Base-by-base conservation (phyloP, 2,797 vertebrate species). In the Hydrolagus colliei region DNA sequence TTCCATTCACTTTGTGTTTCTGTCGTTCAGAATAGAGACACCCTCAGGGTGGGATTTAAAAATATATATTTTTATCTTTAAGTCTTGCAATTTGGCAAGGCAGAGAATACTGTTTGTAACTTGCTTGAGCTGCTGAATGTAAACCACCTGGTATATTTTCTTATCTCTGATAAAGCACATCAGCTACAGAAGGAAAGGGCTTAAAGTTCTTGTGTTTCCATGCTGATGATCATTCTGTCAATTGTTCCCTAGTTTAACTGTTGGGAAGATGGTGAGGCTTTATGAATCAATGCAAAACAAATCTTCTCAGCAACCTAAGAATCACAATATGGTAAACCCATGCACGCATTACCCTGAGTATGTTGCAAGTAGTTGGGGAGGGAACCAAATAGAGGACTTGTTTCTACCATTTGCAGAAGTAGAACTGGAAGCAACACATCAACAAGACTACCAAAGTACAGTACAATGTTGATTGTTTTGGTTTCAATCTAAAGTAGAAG, bases 341-440 rank as follows among this genome's bases (percentile, higher is more conserved):
- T 4, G 27, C 59, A 65, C 27, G 13, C 9, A 63, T 79, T 82
- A 12, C 32, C 18, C 16, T 3, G 11, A 18, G 41, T 82, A 20
- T 16, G 79, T 68, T 82, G 79, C 63, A 82, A 82, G 12, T 82
- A 82, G 35, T 82, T 67, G 35, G 0, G 63, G 18, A 82, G 65
- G 63, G 8, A 68, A 22, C 9, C 1, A 41, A 63, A 16, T 7
- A 8, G n/a, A 68, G 79, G 68, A 82, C 35, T 6, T 52, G 41
- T 52, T 52, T 52, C 41, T 52, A 52, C 41, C 41, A 32, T 27
- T 4, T 82, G 79, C 62, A 18, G 68, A 84, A 84, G 35, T 20
- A 84, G 41, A 68, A n/a, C 18, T 68, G 1, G 18, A 67, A 32
- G 14, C 8, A 16, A 67, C 41, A 65, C 65, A 22, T 22, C 20